Base-by-base conservation (phyloP, 2,797 vertebrate genomes). In the Melanotaenia trifasciata region DNA sequence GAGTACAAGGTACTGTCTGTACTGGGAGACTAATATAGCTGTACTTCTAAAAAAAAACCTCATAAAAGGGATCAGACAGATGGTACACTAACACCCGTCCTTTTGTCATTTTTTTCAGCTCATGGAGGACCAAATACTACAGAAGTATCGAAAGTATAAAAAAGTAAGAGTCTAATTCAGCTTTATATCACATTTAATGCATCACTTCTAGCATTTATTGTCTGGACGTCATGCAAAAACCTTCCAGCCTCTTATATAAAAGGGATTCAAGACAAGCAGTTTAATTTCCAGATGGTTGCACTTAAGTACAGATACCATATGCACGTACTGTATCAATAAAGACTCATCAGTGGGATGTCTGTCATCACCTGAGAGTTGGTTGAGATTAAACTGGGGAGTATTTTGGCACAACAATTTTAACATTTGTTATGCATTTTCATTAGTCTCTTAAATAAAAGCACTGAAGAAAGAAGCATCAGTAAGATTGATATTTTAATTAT, bases 131-230 rank as follows among this genome's bases (percentile, higher is more conserved):
- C 95, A 95, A 90, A 96, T 96, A 85, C 88, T 96, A 78, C 91
- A 95, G 12, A 96, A 96, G 84, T 97, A 96, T 89, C 89, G 86
- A 64, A 96, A 94, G 83, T 96, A 96, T 84, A 96, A 94, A 85
- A 96, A 96, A 94, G 96, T 96, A 93, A 92, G 92, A 61, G 57
- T 68, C 18, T n/a, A 50, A 2, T 71, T 64, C 12, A 1, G 7
- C 9, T 26, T 59, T 30, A 0, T 24, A 13, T 11, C 47, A 0
- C 24, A 43, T 66, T 62, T 56, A 18, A 26, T 54, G 51, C 13
- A 59, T 68, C 64, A 26, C 38, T 53, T 61, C 2, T 14, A 26
- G n/a, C 5, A 22, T 4, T 32, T 14, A 38, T 36, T 22, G 12
- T 35, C 33, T 14, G 1, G 35, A 33, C 35, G 53, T 59, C 45